These are phyloP conservation scores for Grallaria varia DNA, from an alignment of 2,113 vertebrate species.

Conservation along the genomic window DNA sequence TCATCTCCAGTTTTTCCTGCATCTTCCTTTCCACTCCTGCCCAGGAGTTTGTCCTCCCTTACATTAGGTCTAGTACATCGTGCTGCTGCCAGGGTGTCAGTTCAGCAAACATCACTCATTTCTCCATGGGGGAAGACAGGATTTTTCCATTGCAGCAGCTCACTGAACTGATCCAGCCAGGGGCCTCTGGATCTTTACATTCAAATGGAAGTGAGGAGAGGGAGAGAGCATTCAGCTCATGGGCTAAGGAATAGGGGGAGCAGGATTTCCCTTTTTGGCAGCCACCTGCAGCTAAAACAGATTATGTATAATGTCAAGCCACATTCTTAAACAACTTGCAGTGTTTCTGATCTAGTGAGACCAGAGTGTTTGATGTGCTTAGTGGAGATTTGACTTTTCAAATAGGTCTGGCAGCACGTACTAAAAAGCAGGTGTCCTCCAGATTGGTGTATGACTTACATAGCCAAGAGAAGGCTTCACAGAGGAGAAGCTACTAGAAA, in stretches of 20 bases:
- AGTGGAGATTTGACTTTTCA: constrained; percentile 42
- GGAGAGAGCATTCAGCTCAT: not conserved
- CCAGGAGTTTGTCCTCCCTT: not conserved
- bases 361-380: constrained; percentile 38
- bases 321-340: constrained; percentile 34
- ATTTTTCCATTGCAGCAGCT: not conserved
- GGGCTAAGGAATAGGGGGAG: not conserved
- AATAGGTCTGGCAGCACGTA: constrained; percentile 46
- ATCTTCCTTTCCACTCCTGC: not conserved
- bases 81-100: not conserved
- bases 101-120: not conserved
- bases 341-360: constrained; percentile 51
- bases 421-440: constrained; percentile 58
- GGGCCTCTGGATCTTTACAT: not conserved
- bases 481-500: constrained; percentile 49
- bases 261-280: constrained; percentile 46
- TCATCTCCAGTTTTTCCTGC: not conserved
- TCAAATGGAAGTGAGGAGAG: not conserved
- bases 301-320: constrained; percentile 40
- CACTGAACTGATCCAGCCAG: not conserved
- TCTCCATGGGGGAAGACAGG: not conserved
- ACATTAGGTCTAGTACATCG: accelerated
- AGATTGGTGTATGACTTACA: constrained; percentile 27
- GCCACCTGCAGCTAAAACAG: constrained; percentile 35
- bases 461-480: constrained; percentile 24